Evolutionary conservation across 2,797 vertebrate species (phyloP), one percentile per base, ranked within the genome.

Genomic region (Gymnothorax reevesii): DNA sequence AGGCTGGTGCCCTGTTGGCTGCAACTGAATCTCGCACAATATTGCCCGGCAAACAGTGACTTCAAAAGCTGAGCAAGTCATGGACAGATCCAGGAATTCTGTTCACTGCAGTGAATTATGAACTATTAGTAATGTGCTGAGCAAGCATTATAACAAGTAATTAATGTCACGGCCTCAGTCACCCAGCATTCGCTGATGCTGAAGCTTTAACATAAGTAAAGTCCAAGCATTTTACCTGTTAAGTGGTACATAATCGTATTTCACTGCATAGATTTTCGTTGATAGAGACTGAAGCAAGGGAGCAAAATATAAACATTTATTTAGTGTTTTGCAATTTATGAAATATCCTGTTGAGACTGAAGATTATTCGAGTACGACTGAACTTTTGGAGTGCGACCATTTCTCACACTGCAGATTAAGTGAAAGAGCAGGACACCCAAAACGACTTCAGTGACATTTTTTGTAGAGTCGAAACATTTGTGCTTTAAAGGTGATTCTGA

Each of bases 101-200:
- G 59, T 57, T 64, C 49, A 22, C 77, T 80, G 77, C 59, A 42
- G 27, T 62, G 59, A 15, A 84, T 59, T 42, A 22, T 84, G 83
- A 84, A 83, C 55, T 27, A 83, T 83, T 10, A 49, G 62, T 15
- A 64, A 60, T 84, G 57, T 83, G 82, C 60, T 64, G 60, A 66
- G 60, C 33, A 25, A 84, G 83, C 60, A 57, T 7, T 54, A 66
- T 66, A n/a, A 80, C 77, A 80, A 80, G 77, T 52, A 80, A 80
- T 55, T 80, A 80, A 52, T n/a, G 7, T 55, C 20, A 54, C 55
- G 33, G 77, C 49, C 49, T 27, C 77, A 22, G 42, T 22, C 77
- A 55, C 17, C 20, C 17, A n/a, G 4, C 77, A 7, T 55, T 8
- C 49, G 22, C 33, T 49, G 13, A 17, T 49, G 12, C 25, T 49